Percentiles rank a stretch among this genome's conserved stretches.
phyloP scores from a whole-genome alignment of 2,113 vertebrate species.

The Oncorhynchus tshawytscha region DNA sequence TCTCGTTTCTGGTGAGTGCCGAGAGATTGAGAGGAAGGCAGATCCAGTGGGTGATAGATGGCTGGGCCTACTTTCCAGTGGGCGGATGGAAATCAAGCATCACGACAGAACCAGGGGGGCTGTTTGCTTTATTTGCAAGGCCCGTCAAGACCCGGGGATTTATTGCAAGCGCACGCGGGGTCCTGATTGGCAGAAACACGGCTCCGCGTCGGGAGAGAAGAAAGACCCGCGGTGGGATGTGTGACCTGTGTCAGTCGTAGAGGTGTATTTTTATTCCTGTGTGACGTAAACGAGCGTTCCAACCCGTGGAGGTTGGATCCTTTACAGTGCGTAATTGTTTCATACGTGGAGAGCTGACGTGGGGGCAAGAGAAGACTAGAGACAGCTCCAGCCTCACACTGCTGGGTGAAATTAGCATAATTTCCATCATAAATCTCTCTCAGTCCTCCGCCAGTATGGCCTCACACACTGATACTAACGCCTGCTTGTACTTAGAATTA shows the following conservation, averaged over 20 bases:
- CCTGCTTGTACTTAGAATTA: neutral
- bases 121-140: conserved; percentile 71
- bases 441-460: neutral
- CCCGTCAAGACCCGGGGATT: conserved; percentile 66
- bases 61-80: conserved; percentile 44
- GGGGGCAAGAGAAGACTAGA: conserved; percentile 17
- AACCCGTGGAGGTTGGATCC: neutral
- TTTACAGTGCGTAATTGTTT: neutral
- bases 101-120: conserved; percentile 30
- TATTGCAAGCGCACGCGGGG: conserved; percentile 69
- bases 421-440: conserved; percentile 36
- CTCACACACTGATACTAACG: neutral
- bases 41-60: conserved; percentile 54
- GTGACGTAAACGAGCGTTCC: neutral
- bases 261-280: neutral
- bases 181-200: conserved; percentile 63
- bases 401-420: conserved; percentile 48
- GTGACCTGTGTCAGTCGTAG: neutral
- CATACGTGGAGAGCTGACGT: conserved; percentile 15
- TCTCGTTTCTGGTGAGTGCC: conserved; percentile 31
- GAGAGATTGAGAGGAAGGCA: conserved; percentile 45
- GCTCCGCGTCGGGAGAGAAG: neutral
- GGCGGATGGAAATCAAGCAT: conserved; percentile 41
- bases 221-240: neutral
- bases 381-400: conserved; percentile 40